These are phyloP conservation scores for Rosalia funebris DNA, from an alignment of 2,888 invertebrate genomes.

Conservation along the genomic window DNA sequence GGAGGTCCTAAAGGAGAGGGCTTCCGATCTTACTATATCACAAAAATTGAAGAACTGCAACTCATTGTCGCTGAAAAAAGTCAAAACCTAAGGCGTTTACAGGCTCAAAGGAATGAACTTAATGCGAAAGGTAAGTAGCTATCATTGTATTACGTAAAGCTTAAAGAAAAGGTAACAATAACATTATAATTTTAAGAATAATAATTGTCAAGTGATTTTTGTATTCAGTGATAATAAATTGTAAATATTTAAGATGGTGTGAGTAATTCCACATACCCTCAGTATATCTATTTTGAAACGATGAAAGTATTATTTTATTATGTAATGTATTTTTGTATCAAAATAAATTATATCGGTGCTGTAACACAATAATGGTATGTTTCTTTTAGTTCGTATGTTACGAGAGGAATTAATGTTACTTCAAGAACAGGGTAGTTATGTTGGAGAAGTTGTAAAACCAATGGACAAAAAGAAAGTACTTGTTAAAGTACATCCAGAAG, in stretches of 20 bases:
- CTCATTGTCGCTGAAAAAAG: slow-evolving; percentile 96
- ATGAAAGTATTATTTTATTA: too few relatives aligned
- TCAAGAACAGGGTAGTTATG: slow-evolving; percentile 98
- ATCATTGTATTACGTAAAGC: neutral
- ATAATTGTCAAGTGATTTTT: too few relatives aligned
- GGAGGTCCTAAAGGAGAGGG: slow-evolving; percentile 80
- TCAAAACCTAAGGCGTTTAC: slow-evolving; percentile 94
- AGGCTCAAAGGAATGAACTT: slow-evolving; percentile 98
- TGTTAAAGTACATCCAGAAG: slow-evolving; percentile 99
- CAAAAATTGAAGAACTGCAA: slow-evolving; percentile 97
- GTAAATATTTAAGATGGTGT: too few relatives aligned
- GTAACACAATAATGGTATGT: too few relatives aligned
- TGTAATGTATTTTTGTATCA: too few relatives aligned
- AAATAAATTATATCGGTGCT: too few relatives aligned
- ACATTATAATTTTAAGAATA: too few relatives aligned
- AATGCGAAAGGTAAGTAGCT: slow-evolving; percentile 87
- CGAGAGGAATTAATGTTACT: slow-evolving; percentile 96
- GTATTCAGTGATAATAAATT: too few relatives aligned
- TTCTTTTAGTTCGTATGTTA: slow-evolving; percentile 86
- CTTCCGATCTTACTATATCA: slow-evolving; percentile 95
- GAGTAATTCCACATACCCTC: too few relatives aligned
- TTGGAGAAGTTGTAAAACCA: slow-evolving; percentile 98
- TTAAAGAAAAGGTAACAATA: too few relatives aligned
- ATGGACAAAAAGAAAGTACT: slow-evolving; percentile 99
- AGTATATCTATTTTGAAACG: too few relatives aligned